Evolutionary conservation across 2,113 vertebrate genomes (phyloP), one percentile per base, ranked within the genome.

Genomic region (Ailuropoda melanoleuca): DNA sequence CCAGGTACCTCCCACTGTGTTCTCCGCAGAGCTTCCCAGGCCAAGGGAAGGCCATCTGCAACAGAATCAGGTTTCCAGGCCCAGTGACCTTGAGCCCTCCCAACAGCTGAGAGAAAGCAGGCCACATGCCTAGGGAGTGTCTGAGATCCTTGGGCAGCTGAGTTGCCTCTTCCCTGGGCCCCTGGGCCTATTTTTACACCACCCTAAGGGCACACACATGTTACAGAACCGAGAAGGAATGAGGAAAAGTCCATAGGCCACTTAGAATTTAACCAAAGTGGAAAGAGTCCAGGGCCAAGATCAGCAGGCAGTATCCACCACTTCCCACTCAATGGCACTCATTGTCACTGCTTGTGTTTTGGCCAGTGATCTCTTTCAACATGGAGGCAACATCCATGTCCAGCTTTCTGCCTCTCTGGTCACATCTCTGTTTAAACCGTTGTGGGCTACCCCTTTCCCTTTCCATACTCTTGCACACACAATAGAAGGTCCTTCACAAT

Each of bases 111-210:
- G 91, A 60, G 93, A 90, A 72, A 93, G 88, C 81, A 2, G 0
- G 62, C 81, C 58, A 55, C 97, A 94, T 97, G 97, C 92, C 81
- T 92, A 19, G 83, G 92, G 81, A 90, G 88, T 93, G 88, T 83
- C 92, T 92, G 91, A 96, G 92, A 93, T 91, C 90, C 88, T 92
- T 37, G 43, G 83, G 94, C 97, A 98, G 97, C 97, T 97, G 97
- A 96, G 55, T 37, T 14, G 75, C 88, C 85, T 97, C 77, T 53
- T 66, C 92, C 26, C 39, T 15, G 75, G 96, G 43, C 39, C 84
- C 21, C 75, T 17, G 21, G n/a, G 68, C 64, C 97, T 98, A 98
- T 98, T 97, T 98, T 97, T 98, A 96, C 43, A 34, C 0, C 21
- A 60, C 64, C 58, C 55, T n/a, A 29, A 78, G 90, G 84, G 43